Evolutionary conservation across 2,797 vertebrate species (phyloP), one percentile per base, ranked within the genome.

Genomic region (Coluber constrictor): DNA sequence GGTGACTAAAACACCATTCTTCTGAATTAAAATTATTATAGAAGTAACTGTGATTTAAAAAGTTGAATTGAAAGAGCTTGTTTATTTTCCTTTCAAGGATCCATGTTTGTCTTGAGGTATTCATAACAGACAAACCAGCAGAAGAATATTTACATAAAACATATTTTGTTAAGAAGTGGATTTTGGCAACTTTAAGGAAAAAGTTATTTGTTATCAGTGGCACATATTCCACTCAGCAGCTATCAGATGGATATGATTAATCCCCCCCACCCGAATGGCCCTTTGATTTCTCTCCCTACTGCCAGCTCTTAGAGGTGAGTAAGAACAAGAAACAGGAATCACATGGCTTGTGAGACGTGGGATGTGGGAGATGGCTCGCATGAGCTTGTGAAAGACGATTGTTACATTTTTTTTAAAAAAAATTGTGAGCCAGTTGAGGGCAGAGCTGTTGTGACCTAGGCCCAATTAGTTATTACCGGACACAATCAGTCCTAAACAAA

Each of bases 21-120:
- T 93, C 92, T 88, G 95, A 92, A 56, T 97, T 95, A 74, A 93
- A 93, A 54, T 94, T 96, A 93, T 93, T 95, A 88, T 96, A 93
- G 94, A 96, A 96, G 96, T 95, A 96, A 96, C 93, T 93, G 90
- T 95, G 79, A 7, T 93, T 96, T 95, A 95, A 66, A 96, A 96
- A 92, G 89, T 96, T 97, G 96, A 93, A 88, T 90, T 94, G 25
- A 95, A 96, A 96, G 95, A 96, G 93, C 96, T 97, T 96, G 97
- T 96, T 96, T 96, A 96, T 32, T 16, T 1, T 8, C 5, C 1
- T 12, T 60, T n/a, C 32, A 91, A 95, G 89, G 93, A 94, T 96
- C 97, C 95, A 54, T 96, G 93, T 70, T 96, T 93, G 91, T 94
- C 63, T 93, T 95, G 96, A 97, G 92, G 96, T 94, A 70, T 90